Evolutionary conservation across 1,140 invertebrate genomes (phyloP).

Genomic region (Sycobia sp.): DNA sequence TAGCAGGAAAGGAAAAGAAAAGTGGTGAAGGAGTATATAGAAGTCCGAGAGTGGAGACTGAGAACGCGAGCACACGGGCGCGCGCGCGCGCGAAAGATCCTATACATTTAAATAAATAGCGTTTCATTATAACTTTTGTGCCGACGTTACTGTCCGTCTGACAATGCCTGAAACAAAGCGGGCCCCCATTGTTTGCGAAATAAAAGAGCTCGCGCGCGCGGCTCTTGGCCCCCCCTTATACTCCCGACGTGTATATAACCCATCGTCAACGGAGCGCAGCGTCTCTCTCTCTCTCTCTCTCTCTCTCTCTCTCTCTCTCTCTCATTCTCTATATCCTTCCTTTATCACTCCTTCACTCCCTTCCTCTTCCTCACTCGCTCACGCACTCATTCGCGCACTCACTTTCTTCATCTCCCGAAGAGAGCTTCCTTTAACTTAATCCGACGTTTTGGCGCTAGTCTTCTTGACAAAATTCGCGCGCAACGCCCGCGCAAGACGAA

Average conservation of each 20-base stretch:
- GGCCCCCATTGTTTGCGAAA: slow-evolving; percentile 57
- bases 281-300: not conserved
- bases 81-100: too few relatives aligned
- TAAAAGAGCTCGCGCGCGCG: slow-evolving; percentile 49
- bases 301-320: not conserved
- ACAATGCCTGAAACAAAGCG: slow-evolving; percentile 60
- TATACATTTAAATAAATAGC: slow-evolving; percentile 59
- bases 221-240: not conserved
- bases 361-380: too few relatives aligned
- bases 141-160: slow-evolving; percentile 57
- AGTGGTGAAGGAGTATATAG: not conserved
- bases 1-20: not conserved
- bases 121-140: slow-evolving; percentile 61
- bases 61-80: too few relatives aligned
- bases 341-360: too few relatives aligned
- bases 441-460: too few relatives aligned
- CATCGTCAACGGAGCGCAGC: not conserved
- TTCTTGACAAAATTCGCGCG: not conserved
- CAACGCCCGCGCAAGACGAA: too few relatives aligned
- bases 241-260: not conserved
- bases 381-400: too few relatives aligned
- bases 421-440: too few relatives aligned
- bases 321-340: not conserved
- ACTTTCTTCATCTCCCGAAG: too few relatives aligned
- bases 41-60: too few relatives aligned